Evolutionary conservation across 1,140 invertebrate species (phyloP).

Genomic region (Artemia franciscana): DNA sequence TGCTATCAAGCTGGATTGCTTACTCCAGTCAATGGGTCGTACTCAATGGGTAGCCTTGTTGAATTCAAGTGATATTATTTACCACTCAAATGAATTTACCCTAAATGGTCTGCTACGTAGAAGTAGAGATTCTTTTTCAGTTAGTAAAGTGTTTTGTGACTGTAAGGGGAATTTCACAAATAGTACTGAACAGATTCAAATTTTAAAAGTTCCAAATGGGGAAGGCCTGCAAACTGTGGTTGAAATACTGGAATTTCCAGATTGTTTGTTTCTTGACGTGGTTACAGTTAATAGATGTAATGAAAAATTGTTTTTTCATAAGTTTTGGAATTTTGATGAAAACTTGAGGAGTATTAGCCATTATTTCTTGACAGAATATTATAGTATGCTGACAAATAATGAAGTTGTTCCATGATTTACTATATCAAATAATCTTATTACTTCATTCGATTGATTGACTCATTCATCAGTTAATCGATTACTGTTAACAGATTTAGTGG

Average conservation of each 20-base stretch:
- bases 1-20: background rate
- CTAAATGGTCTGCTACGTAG: background rate
- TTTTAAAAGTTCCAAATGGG: background rate
- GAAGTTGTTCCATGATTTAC: too few species aligned
- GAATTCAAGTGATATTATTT: background rate
- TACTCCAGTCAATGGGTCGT: background rate
- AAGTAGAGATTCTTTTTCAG: background rate
- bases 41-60: background rate
- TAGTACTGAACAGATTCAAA: background rate
- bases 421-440: too few species aligned
- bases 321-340: background rate
- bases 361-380: background rate
- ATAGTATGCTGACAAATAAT: too few species aligned
- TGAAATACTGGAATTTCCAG: background rate
- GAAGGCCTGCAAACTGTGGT: background rate
- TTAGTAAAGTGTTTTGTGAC: background rate
- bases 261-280: background rate
- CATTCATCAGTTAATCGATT: too few species aligned
- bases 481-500: too few species aligned
- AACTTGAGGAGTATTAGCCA: background rate
- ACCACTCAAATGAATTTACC: background rate
- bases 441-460: too few species aligned
- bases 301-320: background rate
- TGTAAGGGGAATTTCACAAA: background rate
- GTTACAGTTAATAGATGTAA: background rate